A percentile compares a stretch with the other conserved stretches of the same genome.
These are phyloP conservation scores for Solen grandis DNA, from an alignment of 1,140 invertebrate species.

Conservation along the genomic window DNA sequence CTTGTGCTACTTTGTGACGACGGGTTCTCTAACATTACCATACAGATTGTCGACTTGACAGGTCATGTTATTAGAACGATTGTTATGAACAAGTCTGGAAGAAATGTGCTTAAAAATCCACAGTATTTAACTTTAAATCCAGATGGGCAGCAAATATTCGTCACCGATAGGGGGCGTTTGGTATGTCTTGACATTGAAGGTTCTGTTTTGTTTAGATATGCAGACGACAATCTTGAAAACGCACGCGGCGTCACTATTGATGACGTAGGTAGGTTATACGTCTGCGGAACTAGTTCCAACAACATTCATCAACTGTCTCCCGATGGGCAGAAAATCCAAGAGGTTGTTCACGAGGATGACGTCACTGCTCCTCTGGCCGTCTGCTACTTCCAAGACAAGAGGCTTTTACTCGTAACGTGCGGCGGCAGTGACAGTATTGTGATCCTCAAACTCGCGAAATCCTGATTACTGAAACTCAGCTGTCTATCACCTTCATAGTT, in stretches of 20 bases:
- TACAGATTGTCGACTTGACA: conserved; percentile 34
- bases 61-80: conserved; percentile 35
- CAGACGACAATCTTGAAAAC: conserved; percentile 5
- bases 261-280: conserved; percentile 34
- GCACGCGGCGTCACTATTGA: conserved; percentile 30
- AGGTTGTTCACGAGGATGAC: conserved; percentile 22
- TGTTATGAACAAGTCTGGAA: conserved; percentile 21
- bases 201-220: conserved; percentile 18
- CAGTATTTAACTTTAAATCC: conserved; percentile 29
- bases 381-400: conserved; percentile 22
- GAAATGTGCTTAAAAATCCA: conserved; percentile 25
- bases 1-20: conserved; percentile 37
- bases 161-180: conserved; percentile 33
- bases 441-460: conserved; percentile 39
- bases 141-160: conserved; percentile 39
- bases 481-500: no score
- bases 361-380: conserved; percentile 29
- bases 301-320: conserved; percentile 41
- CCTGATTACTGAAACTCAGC: no score
- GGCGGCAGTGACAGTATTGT: conserved; percentile 16
- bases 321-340: conserved; percentile 13
- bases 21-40: conserved; percentile 30
- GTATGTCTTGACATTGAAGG: conserved; percentile 38
- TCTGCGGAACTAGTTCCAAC: conserved; percentile 42
- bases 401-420: conserved; percentile 9